Percentiles rank a stretch among this genome's conserved stretches.
Evolutionary conservation across 2,797 vertebrate genomes (phyloP).

Genomic region (Urosaurus nigricauda): DNA sequence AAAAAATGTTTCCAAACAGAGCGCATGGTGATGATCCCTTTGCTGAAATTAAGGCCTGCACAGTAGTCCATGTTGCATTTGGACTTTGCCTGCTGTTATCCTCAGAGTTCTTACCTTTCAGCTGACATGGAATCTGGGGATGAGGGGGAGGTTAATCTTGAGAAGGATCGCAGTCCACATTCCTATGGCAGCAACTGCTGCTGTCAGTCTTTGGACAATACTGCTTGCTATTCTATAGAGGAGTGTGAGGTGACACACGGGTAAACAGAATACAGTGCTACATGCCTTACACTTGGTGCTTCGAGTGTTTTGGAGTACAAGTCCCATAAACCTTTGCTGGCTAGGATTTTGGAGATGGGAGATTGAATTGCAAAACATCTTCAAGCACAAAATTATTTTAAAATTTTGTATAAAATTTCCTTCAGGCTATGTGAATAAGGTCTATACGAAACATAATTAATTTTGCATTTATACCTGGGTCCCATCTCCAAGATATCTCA

Average conservation of each 20-base stretch:
- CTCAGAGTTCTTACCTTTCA: conserved; percentile 73
- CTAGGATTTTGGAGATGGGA: too few species aligned
- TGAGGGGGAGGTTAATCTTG: conserved; percentile 74
- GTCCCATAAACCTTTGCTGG: not conserved
- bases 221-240: conserved; percentile 52
- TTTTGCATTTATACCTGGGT: too few species aligned
- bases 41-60: conserved; percentile 7
- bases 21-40: too few species aligned
- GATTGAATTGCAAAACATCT: too few species aligned
- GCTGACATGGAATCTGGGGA: conserved; percentile 71
- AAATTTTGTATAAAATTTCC: too few species aligned
- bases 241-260: conserved; percentile 38
- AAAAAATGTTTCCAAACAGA: not conserved
- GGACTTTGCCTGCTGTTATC: conserved; percentile 40
- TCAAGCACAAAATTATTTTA: too few species aligned
- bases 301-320: not conserved
- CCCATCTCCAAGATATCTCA: too few species aligned
- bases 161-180: conserved; percentile 76
- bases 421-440: too few species aligned
- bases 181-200: conserved; percentile 81
- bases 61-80: conserved; percentile 35
- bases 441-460: too few species aligned
- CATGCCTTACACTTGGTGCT: not conserved
- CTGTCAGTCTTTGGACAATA: conserved; percentile 80
- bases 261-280: conserved; percentile 7